These are phyloP conservation scores for Agonopterix heracliana DNA, from an alignment of 2,888 invertebrate species.

Conservation along the genomic window DNA sequence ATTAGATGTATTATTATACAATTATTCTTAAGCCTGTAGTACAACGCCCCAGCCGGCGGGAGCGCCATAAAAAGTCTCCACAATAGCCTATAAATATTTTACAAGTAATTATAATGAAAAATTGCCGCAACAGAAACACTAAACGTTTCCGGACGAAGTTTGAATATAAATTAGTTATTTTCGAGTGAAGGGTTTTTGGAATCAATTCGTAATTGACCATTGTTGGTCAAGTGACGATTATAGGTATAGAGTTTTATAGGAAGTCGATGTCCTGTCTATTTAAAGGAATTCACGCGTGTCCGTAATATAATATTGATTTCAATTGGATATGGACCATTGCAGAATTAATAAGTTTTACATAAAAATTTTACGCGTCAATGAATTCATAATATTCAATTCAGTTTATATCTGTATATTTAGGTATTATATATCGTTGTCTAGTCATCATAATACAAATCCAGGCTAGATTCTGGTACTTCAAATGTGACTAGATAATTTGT, in stretches of 20 bases:
- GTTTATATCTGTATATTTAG: too few relatives aligned
- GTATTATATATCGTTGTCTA: too few relatives aligned
- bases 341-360: too few relatives aligned
- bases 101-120: constrained; percentile 67
- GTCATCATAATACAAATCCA: too few relatives aligned
- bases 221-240: constrained; percentile 17
- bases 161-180: constrained; percentile 40
- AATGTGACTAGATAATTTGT: too few relatives aligned
- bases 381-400: too few relatives aligned
- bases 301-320: neutral
- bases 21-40: constrained; percentile 31
- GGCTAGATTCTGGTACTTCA: too few relatives aligned
- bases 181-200: constrained; percentile 26
- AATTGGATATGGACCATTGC: neutral
- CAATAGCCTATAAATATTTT: constrained; percentile 68
- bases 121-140: constrained; percentile 40
- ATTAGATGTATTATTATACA: constrained; percentile 46
- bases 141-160: constrained; percentile 52
- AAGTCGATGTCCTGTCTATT: constrained; percentile 16
- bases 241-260: constrained; percentile 6
- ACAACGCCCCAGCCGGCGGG: constrained; percentile 15
- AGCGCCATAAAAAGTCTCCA: constrained; percentile 44
- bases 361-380: too few relatives aligned
- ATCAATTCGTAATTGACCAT: constrained; percentile 44
- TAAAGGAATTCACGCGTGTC: constrained; percentile 3